Evolutionary conservation across 2,888 invertebrate genomes (phyloP), one percentile per base, ranked within the genome.

Genomic region (Gnatocerus cornutus): DNA sequence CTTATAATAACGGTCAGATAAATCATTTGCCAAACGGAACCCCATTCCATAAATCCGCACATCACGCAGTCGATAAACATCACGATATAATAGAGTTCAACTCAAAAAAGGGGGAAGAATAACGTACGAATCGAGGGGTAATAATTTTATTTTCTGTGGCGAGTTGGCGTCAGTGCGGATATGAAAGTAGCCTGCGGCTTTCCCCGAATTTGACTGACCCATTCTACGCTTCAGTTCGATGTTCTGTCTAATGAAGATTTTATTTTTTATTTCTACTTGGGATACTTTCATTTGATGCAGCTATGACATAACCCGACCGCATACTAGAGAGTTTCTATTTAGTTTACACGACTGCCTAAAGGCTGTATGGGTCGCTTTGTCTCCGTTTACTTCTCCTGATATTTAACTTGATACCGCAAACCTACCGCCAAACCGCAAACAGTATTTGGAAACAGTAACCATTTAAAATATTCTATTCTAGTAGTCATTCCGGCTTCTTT

Each of bases 321-420:
- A 80, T 74, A 78, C 79, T 78, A 78, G 79, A 77, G 69, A 80
- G 80, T 80, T 82, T 79, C 78, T 79, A 77, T 80, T 81, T 80
- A 80, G 81, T 82, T 82, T 81, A 78, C 77, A 76, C 77, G 78
- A 82, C 73, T 79, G 81, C 82, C 80, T 76, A 71, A 33, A 73
- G 81, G 83, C 78, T 80, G 75, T 78, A 80, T 80, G 79, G 81
- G 81, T 82, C 77, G 80, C 83, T 84, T 83, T 84, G 83, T 83
- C 82, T 80, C 77, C 78, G 79, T 81, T 82, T 78, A 78, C 78
- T 76, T 79, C 78, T 77, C 74, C 78, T 76, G 79, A 80, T 84
- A 82, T 84, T 84, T 83, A 82, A 84, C 81, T 83, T 84, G 73
- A 78, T 79, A 79, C 82, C 82, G 76, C 81, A 79, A 77, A 74